These are phyloP conservation scores for Myiotriccus ornatus DNA, from an alignment of 2,797 vertebrate genomes.

Conservation along the genomic window DNA sequence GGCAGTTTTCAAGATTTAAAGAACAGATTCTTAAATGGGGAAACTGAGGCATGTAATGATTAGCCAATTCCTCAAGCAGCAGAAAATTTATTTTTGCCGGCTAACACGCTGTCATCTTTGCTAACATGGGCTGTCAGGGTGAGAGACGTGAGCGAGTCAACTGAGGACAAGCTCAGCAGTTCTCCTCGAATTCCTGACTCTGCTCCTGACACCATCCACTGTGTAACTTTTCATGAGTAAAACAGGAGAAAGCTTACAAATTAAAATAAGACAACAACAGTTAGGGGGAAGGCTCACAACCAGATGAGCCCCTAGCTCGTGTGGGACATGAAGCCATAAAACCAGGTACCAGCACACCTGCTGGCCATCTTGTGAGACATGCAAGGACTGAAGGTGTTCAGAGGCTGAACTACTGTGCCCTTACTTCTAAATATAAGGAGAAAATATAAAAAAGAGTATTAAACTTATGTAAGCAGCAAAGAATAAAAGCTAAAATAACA, in stretches of 20 bases:
- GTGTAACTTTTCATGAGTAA: neutral
- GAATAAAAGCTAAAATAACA: neutral
- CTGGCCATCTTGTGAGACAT: neutral
- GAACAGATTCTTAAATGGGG: neutral
- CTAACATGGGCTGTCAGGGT: accelerated
- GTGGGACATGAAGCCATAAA: accelerated
- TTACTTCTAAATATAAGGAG: neutral
- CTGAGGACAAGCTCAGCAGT: neutral
- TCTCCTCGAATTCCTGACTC: neutral
- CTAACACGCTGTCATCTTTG: neutral
- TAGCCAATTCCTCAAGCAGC: neutral
- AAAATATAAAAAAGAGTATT: neutral
- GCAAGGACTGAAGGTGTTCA: neutral
- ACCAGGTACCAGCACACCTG: neutral
- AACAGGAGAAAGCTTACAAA: neutral
- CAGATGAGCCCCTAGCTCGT: neutral
- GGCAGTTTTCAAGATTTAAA: neutral
- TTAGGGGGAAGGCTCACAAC: neutral
- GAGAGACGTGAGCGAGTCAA: neutral
- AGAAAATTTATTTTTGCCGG: neutral
- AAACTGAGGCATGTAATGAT: neutral
- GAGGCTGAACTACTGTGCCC: neutral
- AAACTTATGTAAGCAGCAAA: neutral
- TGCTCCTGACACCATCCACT: neutral
- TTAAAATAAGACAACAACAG: neutral